These are phyloP conservation scores for Telenomus remus DNA, from an alignment of 1,140 invertebrate species.

Conservation along the genomic window DNA sequence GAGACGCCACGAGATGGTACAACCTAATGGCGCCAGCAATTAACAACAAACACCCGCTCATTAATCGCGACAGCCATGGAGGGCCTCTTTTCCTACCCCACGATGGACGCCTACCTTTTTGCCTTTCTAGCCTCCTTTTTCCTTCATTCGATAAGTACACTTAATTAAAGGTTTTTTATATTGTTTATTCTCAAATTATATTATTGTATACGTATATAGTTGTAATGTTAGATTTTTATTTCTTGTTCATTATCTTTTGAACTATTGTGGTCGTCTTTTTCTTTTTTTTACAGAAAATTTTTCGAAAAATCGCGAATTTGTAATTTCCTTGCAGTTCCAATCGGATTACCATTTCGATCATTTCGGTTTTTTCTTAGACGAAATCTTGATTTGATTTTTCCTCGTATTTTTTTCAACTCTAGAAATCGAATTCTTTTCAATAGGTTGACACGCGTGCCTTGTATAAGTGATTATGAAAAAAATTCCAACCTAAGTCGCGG, in stretches of 20 bases:
- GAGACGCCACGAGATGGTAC: conserved; percentile 65
- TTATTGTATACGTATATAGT: background rate
- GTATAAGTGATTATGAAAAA: conserved; percentile 32
- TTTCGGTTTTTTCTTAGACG: too few relatives aligned
- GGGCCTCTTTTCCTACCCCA: conserved; percentile 43
- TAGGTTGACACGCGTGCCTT: conserved; percentile 8
- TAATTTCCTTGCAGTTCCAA: too few relatives aligned
- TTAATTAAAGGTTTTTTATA: conserved; percentile 5
- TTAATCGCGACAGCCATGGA: conserved; percentile 68
- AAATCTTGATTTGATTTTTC: conserved; percentile 2
- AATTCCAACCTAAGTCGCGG: conserved; percentile 15
- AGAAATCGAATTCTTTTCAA: conserved; percentile 2
- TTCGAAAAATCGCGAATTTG: too few relatives aligned
- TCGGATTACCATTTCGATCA: too few relatives aligned
- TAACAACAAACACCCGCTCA: conserved; percentile 76
- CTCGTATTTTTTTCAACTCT: background rate
- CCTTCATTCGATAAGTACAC: background rate
- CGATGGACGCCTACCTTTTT: conserved; percentile 8
- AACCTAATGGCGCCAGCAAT: conserved; percentile 76
- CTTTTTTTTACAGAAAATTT: too few relatives aligned
- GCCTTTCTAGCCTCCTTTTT: conserved; percentile 7
- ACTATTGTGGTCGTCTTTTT: too few relatives aligned
- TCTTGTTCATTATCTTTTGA: too few relatives aligned
- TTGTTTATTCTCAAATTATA: background rate
- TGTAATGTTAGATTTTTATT: background rate